phyloP scores from a whole-genome alignment of 92 coral and sea anemone genomes.

The Virgularia gustaviana region DNA sequence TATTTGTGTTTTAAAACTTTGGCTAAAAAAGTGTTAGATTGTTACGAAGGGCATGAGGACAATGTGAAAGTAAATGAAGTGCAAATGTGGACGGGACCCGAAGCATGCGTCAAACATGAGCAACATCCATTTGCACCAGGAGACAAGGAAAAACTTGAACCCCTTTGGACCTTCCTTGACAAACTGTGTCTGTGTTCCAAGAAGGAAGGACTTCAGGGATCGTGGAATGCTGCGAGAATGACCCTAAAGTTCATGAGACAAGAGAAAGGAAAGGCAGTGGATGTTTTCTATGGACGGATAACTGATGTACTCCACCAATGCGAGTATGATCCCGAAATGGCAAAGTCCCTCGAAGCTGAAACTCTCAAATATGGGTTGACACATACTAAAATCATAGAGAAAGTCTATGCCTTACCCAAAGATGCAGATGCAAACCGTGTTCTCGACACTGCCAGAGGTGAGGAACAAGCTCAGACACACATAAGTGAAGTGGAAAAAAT shows the following conservation, averaged over 20 bases:
- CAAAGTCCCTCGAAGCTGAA: constrained; percentile 61
- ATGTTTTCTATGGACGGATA: constrained; percentile 61
- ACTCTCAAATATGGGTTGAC: constrained; percentile 63
- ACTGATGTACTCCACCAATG: constrained; percentile 63
- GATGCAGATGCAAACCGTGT: constrained; percentile 61
- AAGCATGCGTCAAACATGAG: constrained; percentile 69
- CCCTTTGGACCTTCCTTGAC: constrained; percentile 61
- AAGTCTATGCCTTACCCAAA: constrained; percentile 59
- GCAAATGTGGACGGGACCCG: constrained; percentile 69
- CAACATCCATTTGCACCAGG: constrained; percentile 60
- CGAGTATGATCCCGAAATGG: constrained; percentile 61
- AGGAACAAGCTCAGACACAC: constrained; percentile 66
- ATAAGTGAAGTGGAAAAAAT: constrained; percentile 61
- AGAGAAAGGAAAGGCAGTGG: constrained; percentile 66
- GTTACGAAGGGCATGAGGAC: constrained; percentile 61
- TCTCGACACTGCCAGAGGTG: constrained; percentile 70
- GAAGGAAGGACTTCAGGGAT: constrained; percentile 64
- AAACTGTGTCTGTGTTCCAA: constrained; percentile 57
- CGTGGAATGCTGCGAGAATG: constrained; percentile 66
- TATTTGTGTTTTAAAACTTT: constrained; percentile 56
- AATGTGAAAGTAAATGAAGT: constrained; percentile 59
- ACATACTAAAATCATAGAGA: constrained; percentile 60
- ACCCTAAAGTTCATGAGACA: constrained; percentile 65
- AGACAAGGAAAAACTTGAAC: constrained; percentile 59
- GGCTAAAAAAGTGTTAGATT: constrained; percentile 60